Evolutionary conservation across 2,797 vertebrate species (phyloP).

Genomic region (Gymnocypris eckloni): DNA sequence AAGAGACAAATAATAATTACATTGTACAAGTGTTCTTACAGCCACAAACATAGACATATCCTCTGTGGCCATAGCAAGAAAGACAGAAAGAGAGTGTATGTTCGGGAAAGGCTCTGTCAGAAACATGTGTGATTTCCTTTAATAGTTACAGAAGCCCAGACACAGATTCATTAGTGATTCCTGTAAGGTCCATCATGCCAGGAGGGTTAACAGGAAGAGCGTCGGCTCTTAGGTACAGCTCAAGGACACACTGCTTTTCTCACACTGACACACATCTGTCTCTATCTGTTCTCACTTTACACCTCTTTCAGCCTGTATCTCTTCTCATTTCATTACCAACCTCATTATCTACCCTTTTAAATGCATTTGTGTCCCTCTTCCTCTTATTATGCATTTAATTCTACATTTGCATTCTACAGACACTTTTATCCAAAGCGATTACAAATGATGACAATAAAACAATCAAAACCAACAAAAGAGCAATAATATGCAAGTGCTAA

Average conservation of each 20-base stretch:
- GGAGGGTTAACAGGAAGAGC: slow-evolving; percentile 82
- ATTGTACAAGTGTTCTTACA: slow-evolving; percentile 11
- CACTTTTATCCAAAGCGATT: too few species aligned
- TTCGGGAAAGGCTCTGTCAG: slow-evolving; percentile 61
- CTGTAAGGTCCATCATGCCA: slow-evolving; percentile 80
- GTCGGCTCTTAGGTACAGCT: slow-evolving; percentile 56
- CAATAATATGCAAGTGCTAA: too few species aligned
- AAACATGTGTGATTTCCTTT: slow-evolving; percentile 60
- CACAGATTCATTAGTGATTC: slow-evolving; percentile 80
- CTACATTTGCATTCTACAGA: not conserved
- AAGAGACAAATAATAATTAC: slow-evolving; percentile 64
- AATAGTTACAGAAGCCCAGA: slow-evolving; percentile 67
- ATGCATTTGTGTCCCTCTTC: not conserved
- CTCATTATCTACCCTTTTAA: not conserved
- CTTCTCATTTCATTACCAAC: not conserved
- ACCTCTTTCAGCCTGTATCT: not conserved
- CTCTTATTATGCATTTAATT: not conserved
- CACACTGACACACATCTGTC: slow-evolving; percentile 26
- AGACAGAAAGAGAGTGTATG: slow-evolving; percentile 20
- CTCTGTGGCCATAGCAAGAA: slow-evolving; percentile 3
- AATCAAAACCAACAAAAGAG: too few species aligned
- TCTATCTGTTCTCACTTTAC: not conserved
- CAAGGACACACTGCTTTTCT: slow-evolving; percentile 70
- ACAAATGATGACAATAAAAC: too few species aligned
- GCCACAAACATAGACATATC: slow-evolving; percentile 30